These are phyloP conservation scores for Amphimallon solstitiale DNA, from an alignment of 2,888 invertebrate genomes.

Conservation along the genomic window DNA sequence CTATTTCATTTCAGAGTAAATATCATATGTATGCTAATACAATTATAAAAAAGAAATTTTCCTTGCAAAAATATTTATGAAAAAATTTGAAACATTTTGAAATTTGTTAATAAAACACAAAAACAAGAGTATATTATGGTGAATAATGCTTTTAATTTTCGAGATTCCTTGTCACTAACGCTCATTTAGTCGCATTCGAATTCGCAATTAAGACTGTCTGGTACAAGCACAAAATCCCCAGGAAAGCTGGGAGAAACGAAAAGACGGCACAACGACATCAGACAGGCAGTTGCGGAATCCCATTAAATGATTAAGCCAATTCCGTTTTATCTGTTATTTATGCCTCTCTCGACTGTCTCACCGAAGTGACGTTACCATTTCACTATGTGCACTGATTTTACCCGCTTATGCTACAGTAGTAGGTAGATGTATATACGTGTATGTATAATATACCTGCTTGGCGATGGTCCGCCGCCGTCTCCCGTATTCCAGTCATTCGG, in stretches of 20 bases:
- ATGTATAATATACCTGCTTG: no score
- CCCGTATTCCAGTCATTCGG: not conserved
- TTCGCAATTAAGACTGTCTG: not conserved
- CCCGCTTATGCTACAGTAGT: not conserved
- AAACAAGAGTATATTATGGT: no score
- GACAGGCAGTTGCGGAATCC: conserved; percentile 51
- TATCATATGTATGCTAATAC: no score
- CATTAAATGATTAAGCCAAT: conserved; percentile 57
- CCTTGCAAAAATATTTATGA: no score
- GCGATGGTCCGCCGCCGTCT: not conserved
- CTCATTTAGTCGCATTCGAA: not conserved
- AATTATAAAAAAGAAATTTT: no score
- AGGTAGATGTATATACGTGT: not conserved
- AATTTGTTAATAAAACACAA: no score
- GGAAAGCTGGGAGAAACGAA: not conserved
- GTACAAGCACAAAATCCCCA: not conserved
- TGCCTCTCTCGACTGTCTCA: conserved; percentile 46
- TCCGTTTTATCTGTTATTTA: conserved; percentile 56
- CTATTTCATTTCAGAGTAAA: no score
- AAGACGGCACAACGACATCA: not conserved
- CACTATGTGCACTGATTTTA: not conserved
- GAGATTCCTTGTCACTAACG: no score
- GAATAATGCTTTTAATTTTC: no score
- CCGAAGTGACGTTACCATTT: conserved; percentile 30
- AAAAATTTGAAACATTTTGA: no score